Evolutionary conservation across 1,140 invertebrate genomes (phyloP).

Genomic region (Monomorium pharaonis): DNA sequence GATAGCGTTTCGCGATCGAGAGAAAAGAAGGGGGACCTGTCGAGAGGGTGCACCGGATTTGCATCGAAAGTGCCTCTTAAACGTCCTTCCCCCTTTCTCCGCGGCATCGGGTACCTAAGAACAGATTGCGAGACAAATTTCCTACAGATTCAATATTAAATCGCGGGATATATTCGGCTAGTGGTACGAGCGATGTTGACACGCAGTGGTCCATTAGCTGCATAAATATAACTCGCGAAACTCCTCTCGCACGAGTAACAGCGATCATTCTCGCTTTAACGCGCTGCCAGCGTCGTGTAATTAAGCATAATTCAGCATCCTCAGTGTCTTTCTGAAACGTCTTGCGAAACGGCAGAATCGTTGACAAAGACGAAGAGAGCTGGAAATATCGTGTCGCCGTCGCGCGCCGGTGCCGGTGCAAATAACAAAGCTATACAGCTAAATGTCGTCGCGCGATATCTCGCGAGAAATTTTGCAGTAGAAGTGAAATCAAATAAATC

Average conservation of each 20-base stretch:
- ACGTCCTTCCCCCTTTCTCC: conserved; percentile 62
- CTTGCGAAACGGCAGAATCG: background rate
- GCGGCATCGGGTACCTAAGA: conserved; percentile 48
- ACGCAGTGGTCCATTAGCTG: conserved; percentile 9
- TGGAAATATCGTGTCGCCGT: conserved; percentile 17
- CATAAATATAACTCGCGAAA: conserved; percentile 41
- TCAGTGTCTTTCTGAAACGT: background rate
- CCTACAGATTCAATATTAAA: conserved; percentile 79
- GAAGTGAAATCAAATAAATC: background rate
- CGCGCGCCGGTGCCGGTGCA: background rate
- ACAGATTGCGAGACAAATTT: conserved; percentile 80
- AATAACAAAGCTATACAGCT: conserved; percentile 4
- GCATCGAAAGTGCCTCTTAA: conserved; percentile 85
- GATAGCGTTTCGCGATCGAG: conserved; percentile 63
- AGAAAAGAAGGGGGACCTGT: conserved; percentile 56
- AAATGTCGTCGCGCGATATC: background rate
- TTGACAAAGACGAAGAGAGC: conserved; percentile 29
- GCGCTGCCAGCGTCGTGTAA: conserved; percentile 24
- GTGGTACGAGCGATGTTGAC: conserved; percentile 48
- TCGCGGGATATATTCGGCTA: conserved; percentile 63
- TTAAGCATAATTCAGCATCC: conserved; percentile 49
- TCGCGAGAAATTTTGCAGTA: background rate
- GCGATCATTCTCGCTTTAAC: conserved; percentile 41
- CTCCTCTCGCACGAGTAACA: conserved; percentile 22
- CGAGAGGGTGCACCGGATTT: conserved; percentile 80